These are phyloP conservation scores for Idaea aversata DNA, from an alignment of 2,888 invertebrate species.

Conservation along the genomic window DNA sequence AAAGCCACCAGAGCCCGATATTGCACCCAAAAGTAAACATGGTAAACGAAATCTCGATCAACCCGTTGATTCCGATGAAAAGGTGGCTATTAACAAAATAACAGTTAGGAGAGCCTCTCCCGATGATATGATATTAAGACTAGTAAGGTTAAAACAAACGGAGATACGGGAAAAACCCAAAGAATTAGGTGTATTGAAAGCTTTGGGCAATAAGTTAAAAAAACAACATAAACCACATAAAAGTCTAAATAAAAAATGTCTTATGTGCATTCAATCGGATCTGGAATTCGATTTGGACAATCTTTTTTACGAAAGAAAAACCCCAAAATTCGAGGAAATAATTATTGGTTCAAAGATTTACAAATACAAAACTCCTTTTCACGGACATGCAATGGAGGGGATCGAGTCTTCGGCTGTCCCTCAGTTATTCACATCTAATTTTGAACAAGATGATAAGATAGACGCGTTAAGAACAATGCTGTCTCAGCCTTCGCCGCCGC, in stretches of 20 bases:
- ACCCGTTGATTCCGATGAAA: constrained; percentile 14
- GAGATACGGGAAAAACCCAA: constrained; percentile 11
- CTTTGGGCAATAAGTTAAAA: constrained; percentile 1
- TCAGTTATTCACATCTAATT: constrained; percentile 37
- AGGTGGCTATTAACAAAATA: constrained; percentile 35
- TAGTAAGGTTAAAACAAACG: constrained; percentile 42
- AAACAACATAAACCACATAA: constrained; percentile 13
- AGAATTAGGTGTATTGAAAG: constrained; percentile 10
- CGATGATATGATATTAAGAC: constrained; percentile 39
- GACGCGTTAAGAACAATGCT: neutral
- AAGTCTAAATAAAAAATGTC: constrained; percentile 18
- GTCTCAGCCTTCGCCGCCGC: neutral
- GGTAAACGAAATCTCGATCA: neutral
- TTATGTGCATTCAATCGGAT: constrained; percentile 39
- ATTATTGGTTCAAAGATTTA: constrained; percentile 52
- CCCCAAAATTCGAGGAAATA: constrained; percentile 33
- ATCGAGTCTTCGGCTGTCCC: constrained; percentile 26
- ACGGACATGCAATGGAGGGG: constrained; percentile 21
- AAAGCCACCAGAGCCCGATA: neutral
- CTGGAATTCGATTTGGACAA: constrained; percentile 23
- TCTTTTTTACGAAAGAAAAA: constrained; percentile 34
- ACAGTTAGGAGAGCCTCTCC: constrained; percentile 34
- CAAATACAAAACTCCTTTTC: constrained; percentile 35
- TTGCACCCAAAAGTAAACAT: neutral
- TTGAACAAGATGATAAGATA: constrained; percentile 18